phyloP scores from a whole-genome alignment of 2,113 vertebrate species.

The Prunella fulvescens region DNA sequence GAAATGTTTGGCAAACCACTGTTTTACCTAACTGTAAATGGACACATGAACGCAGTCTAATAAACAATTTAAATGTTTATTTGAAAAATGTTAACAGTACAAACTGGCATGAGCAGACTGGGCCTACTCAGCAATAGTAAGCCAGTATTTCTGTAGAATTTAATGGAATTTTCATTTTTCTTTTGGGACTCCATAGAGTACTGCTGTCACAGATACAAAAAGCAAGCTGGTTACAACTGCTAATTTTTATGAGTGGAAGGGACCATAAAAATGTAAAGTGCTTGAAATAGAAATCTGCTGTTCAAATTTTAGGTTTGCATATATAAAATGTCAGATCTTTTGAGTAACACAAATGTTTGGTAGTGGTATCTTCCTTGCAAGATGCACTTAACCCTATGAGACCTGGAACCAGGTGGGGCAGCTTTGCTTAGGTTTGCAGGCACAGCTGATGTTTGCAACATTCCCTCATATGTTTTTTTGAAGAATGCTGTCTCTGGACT shows the following conservation, averaged over 20 bases:
- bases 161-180: not conserved
- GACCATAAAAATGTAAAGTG: slow-evolving; percentile 49
- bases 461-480: not conserved
- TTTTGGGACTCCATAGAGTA: not conserved
- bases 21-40: not conserved
- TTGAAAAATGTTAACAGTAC: slow-evolving; percentile 39
- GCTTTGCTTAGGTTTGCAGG: slow-evolving; percentile 5
- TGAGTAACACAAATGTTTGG: not conserved
- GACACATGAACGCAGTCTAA: not conserved
- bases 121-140: not conserved
- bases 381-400: not conserved
- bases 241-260: not conserved
- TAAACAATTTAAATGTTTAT: slow-evolving; percentile 55
- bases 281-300: slow-evolving; percentile 4
- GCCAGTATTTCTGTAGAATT: not conserved
- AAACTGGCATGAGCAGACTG: not conserved
- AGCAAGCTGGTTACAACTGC: not conserved
- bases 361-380: slow-evolving; percentile 7
- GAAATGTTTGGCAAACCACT: not conserved
- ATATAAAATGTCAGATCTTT: not conserved
- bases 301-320: not conserved
- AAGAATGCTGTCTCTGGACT: not conserved
- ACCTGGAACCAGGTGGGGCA: not conserved
- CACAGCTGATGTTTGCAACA: not conserved
- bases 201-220: not conserved